Percentiles rank a stretch among this genome's conserved stretches.
phyloP scores from a whole-genome alignment of 2,888 invertebrate species.

The Ernsta delagoae region DNA sequence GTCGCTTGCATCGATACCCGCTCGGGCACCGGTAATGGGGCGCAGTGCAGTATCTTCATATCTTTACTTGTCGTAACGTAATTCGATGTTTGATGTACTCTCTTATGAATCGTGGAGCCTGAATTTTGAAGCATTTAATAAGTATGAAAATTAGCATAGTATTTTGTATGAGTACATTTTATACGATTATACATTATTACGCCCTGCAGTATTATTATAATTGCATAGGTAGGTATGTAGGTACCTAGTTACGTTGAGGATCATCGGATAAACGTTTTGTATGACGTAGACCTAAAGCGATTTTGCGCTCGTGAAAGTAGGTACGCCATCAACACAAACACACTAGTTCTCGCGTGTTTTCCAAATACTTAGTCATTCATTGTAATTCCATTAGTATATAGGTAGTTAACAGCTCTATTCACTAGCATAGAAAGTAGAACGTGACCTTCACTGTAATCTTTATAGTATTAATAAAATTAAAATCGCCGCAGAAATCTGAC shows the following conservation, averaged over 20 bases:
- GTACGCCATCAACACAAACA: constrained; percentile 28
- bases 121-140: constrained; percentile 80
- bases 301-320: constrained; percentile 42
- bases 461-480: constrained; percentile 45
- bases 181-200: constrained; percentile 69
- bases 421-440: constrained; percentile 69
- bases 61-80: constrained; percentile 49
- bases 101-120: constrained; percentile 80
- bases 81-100: constrained; percentile 67
- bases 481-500: constrained; percentile 67
- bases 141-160: constrained; percentile 64
- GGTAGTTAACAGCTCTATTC: constrained; percentile 65
- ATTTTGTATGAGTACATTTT: constrained; percentile 78
- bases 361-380: constrained; percentile 53
- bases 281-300: constrained; percentile 56
- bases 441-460: constrained; percentile 54
- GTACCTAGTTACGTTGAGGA: constrained; percentile 40
- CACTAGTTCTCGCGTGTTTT: constrained; percentile 58
- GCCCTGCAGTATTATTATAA: constrained; percentile 80
- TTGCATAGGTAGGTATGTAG: constrained; percentile 53
- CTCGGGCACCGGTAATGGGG: constrained; percentile 40
- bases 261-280: constrained; percentile 29
- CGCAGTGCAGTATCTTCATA: constrained; percentile 54
- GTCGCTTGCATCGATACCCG: too few species aligned
- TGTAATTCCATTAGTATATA: constrained; percentile 65